Base-by-base conservation (phyloP, 2,888 invertebrate species). In the Azorinus chamasolen region DNA sequence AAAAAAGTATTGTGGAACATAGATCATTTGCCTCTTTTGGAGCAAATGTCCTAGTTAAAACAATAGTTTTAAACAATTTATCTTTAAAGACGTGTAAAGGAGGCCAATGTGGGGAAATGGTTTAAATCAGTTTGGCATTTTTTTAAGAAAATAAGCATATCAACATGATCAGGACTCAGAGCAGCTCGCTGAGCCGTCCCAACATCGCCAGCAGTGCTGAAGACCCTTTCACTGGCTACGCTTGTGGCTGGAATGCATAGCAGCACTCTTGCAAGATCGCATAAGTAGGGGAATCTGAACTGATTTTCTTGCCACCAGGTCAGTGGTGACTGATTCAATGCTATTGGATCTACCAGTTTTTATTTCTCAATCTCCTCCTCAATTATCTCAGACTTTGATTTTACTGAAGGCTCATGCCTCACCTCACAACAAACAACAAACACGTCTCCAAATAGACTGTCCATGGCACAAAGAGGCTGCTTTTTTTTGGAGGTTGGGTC, bases 181-280 rank as follows among this genome's bases (percentile, higher is more conserved):
- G 57, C 65, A 16, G 57, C 37, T 14, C 65, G 14, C 48, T 65
- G 64, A 18, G 64, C 54, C n/a, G 54, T 37, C 16, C 39, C 64
- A 43, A 64, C 55, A 32, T 54, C 45, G 10, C 45, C 64, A 54
- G 46, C 45, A 45, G 55, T 64, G 27, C 64, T 55, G 0, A 64
- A 64, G 20, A 64, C 54, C 45, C 54, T 48, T 32, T 64, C 64
- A 43, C 64, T 64, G n/a, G 54, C 54, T 5, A 54, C 54, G 45
- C 55, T 55, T 27, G 55, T 54, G 18, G 64, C 64, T 22, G 55
- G 64, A 54, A 64, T 54, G 24, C 64, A 64, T 27, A 54, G 24
- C 32, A 55, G 16, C 25, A 54, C 45, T 25, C 37, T 64, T 20
- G 55, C 55, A 55, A 43, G 45, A 41, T 46, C 25, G 22, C 64